A percentile compares a stretch with the other conserved stretches of the same genome.
These are phyloP conservation scores for Dryadula phaetusa DNA, from an alignment of 2,888 invertebrate species.

Conservation along the genomic window DNA sequence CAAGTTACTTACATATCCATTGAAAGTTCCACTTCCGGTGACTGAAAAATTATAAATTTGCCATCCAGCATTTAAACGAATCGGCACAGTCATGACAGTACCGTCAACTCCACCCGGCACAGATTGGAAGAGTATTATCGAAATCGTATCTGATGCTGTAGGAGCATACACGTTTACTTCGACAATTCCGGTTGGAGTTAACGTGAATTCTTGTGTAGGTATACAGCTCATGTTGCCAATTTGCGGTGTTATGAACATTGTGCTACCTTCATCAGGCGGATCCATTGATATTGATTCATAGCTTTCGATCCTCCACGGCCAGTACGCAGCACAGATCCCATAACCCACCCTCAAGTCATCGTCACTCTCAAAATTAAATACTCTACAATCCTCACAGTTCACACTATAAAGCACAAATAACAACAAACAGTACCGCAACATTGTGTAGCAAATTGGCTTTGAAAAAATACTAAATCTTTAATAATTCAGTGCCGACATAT, in stretches of 20 bases:
- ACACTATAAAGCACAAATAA: slow-evolving; percentile 10
- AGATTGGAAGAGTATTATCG: slow-evolving; percentile 5
- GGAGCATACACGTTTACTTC: background rate
- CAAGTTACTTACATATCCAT: slow-evolving; percentile 11
- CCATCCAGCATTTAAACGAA: background rate
- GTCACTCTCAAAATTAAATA: slow-evolving; percentile 19
- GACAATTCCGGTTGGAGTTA: background rate
- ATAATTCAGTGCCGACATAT: slow-evolving; percentile 45
- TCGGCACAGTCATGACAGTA: background rate
- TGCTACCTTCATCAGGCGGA: background rate
- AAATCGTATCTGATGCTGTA: background rate
- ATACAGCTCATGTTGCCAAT: background rate
- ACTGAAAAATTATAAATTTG: background rate
- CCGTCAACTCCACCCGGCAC: background rate
- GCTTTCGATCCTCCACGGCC: background rate
- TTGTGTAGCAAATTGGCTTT: background rate
- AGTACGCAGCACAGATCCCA: background rate
- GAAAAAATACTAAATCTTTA: slow-evolving; percentile 43
- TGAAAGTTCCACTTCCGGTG: background rate
- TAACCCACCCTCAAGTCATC: background rate
- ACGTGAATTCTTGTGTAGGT: background rate
- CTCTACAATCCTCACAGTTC: background rate
- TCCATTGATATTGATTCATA: slow-evolving; percentile 2
- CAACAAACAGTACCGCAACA: slow-evolving; percentile 33
- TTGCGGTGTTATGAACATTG: background rate